Conservation (phyloP, 1,140 invertebrate species). For the Proales similis region DNA sequence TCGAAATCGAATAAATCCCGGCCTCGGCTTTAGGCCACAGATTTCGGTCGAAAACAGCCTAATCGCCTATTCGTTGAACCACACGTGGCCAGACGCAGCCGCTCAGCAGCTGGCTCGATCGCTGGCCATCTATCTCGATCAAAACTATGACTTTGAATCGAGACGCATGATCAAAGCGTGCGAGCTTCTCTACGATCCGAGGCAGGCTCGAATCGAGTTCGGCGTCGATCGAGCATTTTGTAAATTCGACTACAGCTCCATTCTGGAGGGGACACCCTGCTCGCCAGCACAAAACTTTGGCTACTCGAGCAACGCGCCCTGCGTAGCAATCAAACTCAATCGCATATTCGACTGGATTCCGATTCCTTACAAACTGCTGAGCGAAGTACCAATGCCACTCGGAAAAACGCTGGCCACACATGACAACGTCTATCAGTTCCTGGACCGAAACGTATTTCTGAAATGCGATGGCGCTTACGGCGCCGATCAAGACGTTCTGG, state of each 20-base stretch:
- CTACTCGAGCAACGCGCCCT: background rate
- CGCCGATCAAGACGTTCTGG: slow-evolving; percentile 18
- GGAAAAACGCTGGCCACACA: no score
- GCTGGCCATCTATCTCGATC: background rate
- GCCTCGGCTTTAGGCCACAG: slow-evolving; percentile 28
- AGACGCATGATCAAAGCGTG: background rate
- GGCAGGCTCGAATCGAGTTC: slow-evolving; percentile 2
- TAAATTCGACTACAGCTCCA: slow-evolving; percentile 11
- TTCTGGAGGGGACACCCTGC: slow-evolving; percentile 8
- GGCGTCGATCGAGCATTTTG: background rate
- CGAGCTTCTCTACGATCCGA: no score
- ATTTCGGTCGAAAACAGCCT: slow-evolving; percentile 2
- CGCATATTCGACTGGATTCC: slow-evolving; percentile 23
- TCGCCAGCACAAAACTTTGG: slow-evolving; percentile 6
- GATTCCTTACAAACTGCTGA: slow-evolving; percentile 7
- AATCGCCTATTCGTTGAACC: background rate
- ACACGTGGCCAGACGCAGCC: background rate
- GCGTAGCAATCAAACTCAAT: slow-evolving; percentile 28
- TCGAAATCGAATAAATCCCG: slow-evolving; percentile 5
- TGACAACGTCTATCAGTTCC: no score
- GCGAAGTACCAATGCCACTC: background rate
- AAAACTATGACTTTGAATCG: slow-evolving; percentile 8
- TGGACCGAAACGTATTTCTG: slow-evolving; percentile 5
- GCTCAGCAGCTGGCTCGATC: background rate
- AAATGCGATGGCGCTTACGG: slow-evolving; percentile 14